phyloP scores from a whole-genome alignment of 1,140 invertebrate genomes.

The Chionoecetes opilio region DNA sequence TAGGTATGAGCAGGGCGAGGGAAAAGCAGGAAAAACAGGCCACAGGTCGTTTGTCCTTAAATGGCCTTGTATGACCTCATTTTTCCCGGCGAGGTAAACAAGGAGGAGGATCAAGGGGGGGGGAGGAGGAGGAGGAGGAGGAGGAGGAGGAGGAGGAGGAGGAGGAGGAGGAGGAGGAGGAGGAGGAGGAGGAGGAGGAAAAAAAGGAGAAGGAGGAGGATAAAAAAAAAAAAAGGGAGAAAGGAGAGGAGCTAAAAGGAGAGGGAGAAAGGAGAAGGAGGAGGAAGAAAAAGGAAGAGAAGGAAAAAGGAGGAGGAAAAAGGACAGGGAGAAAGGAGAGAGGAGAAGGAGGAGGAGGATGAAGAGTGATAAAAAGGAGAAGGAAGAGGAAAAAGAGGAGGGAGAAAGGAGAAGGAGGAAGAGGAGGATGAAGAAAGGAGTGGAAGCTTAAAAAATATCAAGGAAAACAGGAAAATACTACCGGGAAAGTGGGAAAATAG shows the following conservation, averaged over 20 bases:
- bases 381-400: no score
- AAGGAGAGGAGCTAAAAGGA: background rate
- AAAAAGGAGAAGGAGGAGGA: background rate
- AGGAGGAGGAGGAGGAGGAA: background rate
- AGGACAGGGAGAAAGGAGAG: background rate
- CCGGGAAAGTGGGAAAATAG: no score
- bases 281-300: background rate
- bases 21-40: background rate
- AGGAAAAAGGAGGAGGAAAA: background rate
- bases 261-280: background rate
- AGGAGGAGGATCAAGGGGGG: background rate
- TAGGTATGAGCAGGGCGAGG: background rate
- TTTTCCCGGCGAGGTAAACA: conserved; percentile 5
- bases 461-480: no score
- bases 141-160: background rate
- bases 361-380: no score
- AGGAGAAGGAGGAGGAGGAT: no score
- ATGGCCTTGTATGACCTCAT: background rate
- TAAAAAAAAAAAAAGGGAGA: background rate
- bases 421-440: no score
- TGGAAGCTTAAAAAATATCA: no score
- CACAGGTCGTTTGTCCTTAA: background rate
- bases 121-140: background rate
- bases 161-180: no score
- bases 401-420: no score